Evolutionary conservation across 2,113 vertebrate species (phyloP).

Genomic region (Anarrhichthys ocellatus): DNA sequence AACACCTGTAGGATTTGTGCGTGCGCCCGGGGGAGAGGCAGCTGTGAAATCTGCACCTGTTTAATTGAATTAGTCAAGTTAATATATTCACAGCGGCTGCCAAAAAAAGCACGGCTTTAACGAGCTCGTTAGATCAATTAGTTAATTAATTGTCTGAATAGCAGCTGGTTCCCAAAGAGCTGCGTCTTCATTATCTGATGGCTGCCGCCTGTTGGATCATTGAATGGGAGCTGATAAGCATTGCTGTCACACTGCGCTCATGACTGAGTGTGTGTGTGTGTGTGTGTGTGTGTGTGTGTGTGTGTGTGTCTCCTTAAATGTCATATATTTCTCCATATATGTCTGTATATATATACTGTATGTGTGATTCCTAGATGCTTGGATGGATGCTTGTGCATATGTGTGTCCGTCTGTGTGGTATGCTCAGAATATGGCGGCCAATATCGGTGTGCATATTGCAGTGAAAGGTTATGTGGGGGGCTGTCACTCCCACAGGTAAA

Average conservation of each 20-base stretch:
- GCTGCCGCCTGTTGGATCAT: conserved; percentile 77
- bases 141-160: conserved; percentile 87
- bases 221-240: conserved; percentile 76
- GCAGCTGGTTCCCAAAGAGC: conserved; percentile 78
- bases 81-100: conserved; percentile 86
- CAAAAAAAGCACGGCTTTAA: conserved; percentile 84
- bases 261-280: conserved; percentile 27
- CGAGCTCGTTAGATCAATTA: conserved; percentile 87
- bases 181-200: conserved; percentile 86
- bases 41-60: conserved; percentile 86
- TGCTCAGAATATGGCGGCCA: conserved; percentile 62
- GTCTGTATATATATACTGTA: conserved; percentile 15
- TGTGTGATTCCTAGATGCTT: conserved; percentile 3
- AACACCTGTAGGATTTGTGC: conserved; percentile 80
- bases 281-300: not conserved
- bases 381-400: conserved; percentile 15
- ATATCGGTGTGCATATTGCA: conserved; percentile 79
- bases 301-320: conserved; percentile 31
- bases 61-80: conserved; percentile 87
- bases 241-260: conserved; percentile 58
- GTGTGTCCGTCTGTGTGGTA: conserved; percentile 35
- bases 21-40: conserved; percentile 67
- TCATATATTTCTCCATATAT: conserved; percentile 24
- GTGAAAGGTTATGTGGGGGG: conserved; percentile 81
- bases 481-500: conserved; percentile 78